phyloP scores from a whole-genome alignment of 2,797 vertebrate genomes.

The Moxostoma hubbsi region DNA sequence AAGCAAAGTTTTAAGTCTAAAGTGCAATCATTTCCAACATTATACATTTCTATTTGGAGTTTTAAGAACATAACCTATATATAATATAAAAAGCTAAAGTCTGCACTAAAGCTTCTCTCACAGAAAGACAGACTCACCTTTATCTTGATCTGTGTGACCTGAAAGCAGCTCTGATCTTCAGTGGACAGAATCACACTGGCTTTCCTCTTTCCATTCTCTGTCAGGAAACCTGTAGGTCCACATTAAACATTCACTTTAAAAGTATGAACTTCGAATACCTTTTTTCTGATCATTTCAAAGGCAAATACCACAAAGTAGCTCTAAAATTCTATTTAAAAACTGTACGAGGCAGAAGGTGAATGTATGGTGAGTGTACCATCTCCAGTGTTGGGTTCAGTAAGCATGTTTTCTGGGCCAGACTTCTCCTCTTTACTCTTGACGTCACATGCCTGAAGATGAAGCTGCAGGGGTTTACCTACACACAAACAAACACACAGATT shows the following conservation, averaged over 20 bases:
- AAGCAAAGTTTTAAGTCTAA: no score
- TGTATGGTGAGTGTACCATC: conserved; percentile 80
- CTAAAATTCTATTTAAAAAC: background rate
- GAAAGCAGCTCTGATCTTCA: conserved; percentile 90
- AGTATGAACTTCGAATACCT: no score
- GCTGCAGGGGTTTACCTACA: conserved; percentile 88
- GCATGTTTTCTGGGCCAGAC: conserved; percentile 94
- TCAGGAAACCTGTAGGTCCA: conserved; percentile 87
- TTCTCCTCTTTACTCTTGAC: conserved; percentile 98
- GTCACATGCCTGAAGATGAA: conserved; percentile 93
- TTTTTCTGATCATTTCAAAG: background rate
- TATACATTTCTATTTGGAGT: no score
- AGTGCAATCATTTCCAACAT: no score
- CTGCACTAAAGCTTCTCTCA: conserved; percentile 1
- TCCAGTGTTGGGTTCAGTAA: conserved; percentile 87
- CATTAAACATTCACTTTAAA: background rate
- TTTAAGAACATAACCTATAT: background rate
- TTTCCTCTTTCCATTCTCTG: conserved; percentile 90
- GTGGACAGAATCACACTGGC: conserved; percentile 94
- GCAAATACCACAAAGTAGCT: background rate
- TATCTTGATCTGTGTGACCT: conserved; percentile 95
- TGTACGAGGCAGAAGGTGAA: background rate
- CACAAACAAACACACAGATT: conserved; percentile 1
- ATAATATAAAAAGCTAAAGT: background rate
- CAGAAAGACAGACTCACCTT: conserved; percentile 78